Evolutionary conservation across 2,888 invertebrate species (phyloP).

Genomic region (Parasteatoda lunata): DNA sequence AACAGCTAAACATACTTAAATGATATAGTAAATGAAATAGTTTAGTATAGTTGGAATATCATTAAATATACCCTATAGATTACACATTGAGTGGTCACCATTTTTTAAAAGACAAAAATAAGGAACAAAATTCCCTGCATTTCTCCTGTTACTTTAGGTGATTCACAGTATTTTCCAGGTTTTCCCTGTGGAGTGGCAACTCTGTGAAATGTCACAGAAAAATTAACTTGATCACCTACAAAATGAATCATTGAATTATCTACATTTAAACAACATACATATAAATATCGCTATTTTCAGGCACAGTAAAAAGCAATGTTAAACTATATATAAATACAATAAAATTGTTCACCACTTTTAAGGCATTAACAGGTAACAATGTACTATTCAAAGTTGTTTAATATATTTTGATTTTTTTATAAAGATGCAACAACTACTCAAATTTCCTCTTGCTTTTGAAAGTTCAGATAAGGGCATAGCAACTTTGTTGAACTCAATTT

Average conservation of each 20-base stretch:
- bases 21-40: no score
- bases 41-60: no score
- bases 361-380: conserved; percentile 42
- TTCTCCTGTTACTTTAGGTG: no score
- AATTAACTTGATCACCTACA: no score
- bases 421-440: conserved; percentile 87
- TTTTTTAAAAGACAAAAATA: no score
- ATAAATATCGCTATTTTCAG: conserved; percentile 4
- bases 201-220: no score
- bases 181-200: no score
- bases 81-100: no score
- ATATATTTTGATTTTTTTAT: conserved; percentile 76
- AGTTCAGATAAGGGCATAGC: conserved; percentile 82
- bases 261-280: not conserved
- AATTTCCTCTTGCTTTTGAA: conserved; percentile 84
- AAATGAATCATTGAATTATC: not conserved
- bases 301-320: conserved; percentile 43
- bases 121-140: no score
- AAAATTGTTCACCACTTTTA: conserved; percentile 35
- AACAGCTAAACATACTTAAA: no score
- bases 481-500: conserved; percentile 70
- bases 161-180: no score
- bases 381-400: conserved; percentile 53
- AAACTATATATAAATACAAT: conserved; percentile 31
- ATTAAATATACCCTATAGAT: no score